These are phyloP conservation scores for Vandiemenella viatica DNA, from an alignment of 2,888 invertebrate species.

Conservation along the genomic window DNA sequence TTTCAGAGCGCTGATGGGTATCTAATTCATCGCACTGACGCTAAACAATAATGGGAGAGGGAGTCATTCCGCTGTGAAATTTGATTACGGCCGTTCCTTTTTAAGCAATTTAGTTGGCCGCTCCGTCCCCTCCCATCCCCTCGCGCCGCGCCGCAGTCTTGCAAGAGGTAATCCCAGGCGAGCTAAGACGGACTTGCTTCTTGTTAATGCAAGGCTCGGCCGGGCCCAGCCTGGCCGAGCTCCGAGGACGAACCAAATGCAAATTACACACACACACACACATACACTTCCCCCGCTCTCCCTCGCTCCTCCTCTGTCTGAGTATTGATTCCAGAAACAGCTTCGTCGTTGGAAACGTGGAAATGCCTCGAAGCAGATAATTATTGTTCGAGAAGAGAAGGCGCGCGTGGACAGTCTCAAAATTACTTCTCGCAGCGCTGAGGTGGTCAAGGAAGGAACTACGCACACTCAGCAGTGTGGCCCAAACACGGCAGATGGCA, in stretches of 20 bases:
- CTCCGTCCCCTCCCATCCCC: neutral
- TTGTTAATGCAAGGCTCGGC: conserved; percentile 13
- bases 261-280: conserved; percentile 10
- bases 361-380: conserved; percentile 15
- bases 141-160: neutral
- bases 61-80: neutral
- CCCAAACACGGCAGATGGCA: neutral
- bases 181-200: conserved; percentile 13
- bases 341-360: conserved; percentile 14
- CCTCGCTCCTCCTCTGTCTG: neutral
- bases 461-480: neutral
- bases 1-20: neutral
- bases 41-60: neutral
- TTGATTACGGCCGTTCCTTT: neutral
- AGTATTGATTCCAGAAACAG: conserved; percentile 4
- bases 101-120: neutral
- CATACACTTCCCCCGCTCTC: neutral
- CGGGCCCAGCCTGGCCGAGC: conserved; percentile 1
- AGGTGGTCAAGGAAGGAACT: neutral
- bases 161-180: conserved; percentile 6
- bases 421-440: neutral
- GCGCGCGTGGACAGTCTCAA: conserved; percentile 2
- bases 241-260: conserved; percentile 15
- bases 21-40: neutral
- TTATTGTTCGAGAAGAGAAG: conserved; percentile 13